These are phyloP conservation scores for Synanthedon tipuliformis DNA, from an alignment of 2,888 invertebrate species.

Conservation along the genomic window DNA sequence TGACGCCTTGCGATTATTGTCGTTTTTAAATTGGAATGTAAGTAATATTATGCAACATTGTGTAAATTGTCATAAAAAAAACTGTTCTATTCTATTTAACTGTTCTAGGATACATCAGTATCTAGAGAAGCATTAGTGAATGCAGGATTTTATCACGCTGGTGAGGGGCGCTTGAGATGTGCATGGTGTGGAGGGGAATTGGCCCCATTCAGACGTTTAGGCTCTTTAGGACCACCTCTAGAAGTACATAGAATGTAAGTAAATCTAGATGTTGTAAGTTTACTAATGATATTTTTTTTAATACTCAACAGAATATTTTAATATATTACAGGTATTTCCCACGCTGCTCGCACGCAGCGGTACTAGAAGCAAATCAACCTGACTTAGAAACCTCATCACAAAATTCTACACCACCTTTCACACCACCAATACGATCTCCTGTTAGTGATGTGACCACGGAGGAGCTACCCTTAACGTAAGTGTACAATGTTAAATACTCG, in stretches of 20 bases:
- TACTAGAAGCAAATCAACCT: conserved; percentile 20
- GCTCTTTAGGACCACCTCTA: conserved; percentile 71
- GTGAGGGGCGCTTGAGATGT: conserved; percentile 77
- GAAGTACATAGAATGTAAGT: conserved; percentile 73
- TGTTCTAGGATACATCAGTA: conserved; percentile 55
- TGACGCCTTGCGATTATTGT: conserved; percentile 74
- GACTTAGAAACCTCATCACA: conserved; percentile 15
- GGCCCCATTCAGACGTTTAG: conserved; percentile 72
- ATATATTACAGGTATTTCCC: conserved; percentile 38
- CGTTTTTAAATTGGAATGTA: conserved; percentile 83
- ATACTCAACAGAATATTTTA: neutral
- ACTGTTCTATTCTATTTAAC: neutral
- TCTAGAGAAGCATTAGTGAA: conserved; percentile 79
- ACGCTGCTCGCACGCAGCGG: conserved; percentile 46
- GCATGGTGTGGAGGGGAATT: conserved; percentile 83
- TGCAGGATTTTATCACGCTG: conserved; percentile 88
- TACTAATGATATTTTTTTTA: neutral
- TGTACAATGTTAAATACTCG: conserved; percentile 2
- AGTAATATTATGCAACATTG: conserved; percentile 20
- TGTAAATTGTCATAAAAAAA: too few relatives aligned
- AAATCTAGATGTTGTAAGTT: too few relatives aligned
- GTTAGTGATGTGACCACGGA: conserved; percentile 14
- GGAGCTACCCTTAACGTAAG: conserved; percentile 34
- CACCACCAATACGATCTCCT: conserved; percentile 20
- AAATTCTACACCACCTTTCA: conserved; percentile 18